Evolutionary conservation across 2,797 vertebrate species (phyloP).

Genomic region (Momotus momota): DNA sequence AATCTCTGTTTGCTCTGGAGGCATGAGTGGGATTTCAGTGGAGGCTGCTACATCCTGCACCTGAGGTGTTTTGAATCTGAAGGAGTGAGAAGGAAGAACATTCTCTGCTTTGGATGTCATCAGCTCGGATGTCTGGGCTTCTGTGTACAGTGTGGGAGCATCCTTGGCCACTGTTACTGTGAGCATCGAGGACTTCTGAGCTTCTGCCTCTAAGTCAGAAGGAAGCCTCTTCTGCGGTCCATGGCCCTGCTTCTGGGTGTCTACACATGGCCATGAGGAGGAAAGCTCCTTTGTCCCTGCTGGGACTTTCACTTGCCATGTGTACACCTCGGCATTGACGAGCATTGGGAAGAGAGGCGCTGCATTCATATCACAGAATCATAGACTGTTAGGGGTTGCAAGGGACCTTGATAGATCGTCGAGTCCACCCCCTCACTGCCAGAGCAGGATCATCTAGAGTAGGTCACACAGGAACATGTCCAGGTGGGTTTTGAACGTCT

Average conservation of each 20-base stretch:
- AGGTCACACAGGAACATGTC: too few relatives aligned
- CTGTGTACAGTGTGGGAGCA: background rate
- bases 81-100: background rate
- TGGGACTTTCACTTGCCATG: background rate
- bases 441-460: too few relatives aligned
- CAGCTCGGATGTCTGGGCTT: background rate
- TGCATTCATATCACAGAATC: background rate
- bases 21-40: background rate
- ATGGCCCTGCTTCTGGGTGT: accelerated
- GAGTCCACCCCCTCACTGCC: too few relatives aligned
- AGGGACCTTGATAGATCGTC: too few relatives aligned
- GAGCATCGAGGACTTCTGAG: background rate
- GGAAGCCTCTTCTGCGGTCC: background rate
- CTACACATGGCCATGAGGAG: accelerated
- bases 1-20: background rate
- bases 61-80: background rate
- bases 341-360: background rate
- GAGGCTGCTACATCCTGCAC: background rate
- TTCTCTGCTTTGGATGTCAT: background rate
- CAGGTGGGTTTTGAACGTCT: too few relatives aligned
- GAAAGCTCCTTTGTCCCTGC: background rate
- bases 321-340: background rate
- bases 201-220: background rate
- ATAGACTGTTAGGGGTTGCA: too few relatives aligned
- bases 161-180: background rate